Base-by-base conservation (phyloP, 2,113 vertebrate genomes). In the Anser cygnoides region DNA sequence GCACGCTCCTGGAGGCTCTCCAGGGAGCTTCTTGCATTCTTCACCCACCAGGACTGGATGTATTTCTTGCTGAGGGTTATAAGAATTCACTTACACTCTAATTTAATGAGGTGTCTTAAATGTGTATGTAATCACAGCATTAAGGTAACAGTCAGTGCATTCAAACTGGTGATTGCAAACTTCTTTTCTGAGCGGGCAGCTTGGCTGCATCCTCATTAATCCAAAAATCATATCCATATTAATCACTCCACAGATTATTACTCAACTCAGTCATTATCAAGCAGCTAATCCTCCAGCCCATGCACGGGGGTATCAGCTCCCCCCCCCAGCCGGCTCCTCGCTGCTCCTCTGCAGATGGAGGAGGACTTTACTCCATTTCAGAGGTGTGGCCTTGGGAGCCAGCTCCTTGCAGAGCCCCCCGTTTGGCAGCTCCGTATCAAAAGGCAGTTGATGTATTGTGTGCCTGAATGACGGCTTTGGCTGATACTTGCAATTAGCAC, bases 51-150 rank as follows among this genome's bases (percentile, higher is more conserved):
- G 77, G 43, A 73, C 91, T 22, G 58, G 54, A 18, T 31, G 3
- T 2, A 18, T 79, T 85, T 76, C 94, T 61, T 92, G 91, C 87
- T 66, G 93, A 0, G 12, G 23, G 62, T 66, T 66, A 9, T 11
- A 62, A 80, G 81, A 68, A 79, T 91, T 87, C 81, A 4, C 44
- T 87, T 62, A 72, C 61, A 13, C 54, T 89, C 52, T 73, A 55
- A 94, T 90, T 85, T 91, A 96, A 95, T 90, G 96, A 89, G 82
- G 84, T 92, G 74, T 41, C 87, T 95, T 73, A 73, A 94, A 92
- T 2, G 71, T 87, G 91, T 81, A 8, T 95, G 92, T 95, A 94
- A 97, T 95, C 87, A 68, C 31, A 11, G 89, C 81, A 83, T 90
- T 97, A 82, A 89, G 78, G 91, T 72, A 87, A 66, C 5, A 49